Percentiles rank a stretch among this genome's conserved stretches.
Conservation (phyloP, 2,113 vertebrate species). For the Ctenomys sociabilis region DNA sequence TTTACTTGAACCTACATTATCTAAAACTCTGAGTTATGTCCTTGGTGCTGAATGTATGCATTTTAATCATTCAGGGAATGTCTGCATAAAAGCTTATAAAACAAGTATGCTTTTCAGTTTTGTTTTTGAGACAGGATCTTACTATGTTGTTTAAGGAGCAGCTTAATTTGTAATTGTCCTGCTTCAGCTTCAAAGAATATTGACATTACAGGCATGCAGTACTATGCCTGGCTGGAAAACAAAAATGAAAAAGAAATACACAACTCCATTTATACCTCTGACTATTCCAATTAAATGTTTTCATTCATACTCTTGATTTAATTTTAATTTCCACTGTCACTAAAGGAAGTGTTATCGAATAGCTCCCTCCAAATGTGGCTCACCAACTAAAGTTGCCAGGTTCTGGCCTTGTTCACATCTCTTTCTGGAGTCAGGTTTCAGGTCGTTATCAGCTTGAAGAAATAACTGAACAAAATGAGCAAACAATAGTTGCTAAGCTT, state of each 20-base stretch:
- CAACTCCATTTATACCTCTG: background rate
- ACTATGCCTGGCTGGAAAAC: background rate
- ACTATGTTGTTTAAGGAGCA: background rate
- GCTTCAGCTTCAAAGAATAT: background rate
- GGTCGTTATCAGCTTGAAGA: background rate
- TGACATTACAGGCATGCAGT: background rate
- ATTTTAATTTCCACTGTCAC: background rate
- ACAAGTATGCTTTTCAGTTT: background rate
- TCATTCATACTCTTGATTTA: background rate
- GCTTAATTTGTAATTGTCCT: background rate
- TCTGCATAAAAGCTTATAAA: background rate
- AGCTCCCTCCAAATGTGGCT: background rate
- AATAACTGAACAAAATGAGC: background rate
- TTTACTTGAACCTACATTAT: background rate
- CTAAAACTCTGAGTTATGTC: background rate
- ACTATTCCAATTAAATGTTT: background rate
- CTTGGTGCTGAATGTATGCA: background rate
- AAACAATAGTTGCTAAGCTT: background rate
- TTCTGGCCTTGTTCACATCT: background rate
- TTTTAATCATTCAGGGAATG: background rate
- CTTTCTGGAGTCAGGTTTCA: background rate
- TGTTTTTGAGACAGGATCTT: background rate
- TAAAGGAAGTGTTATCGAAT: background rate
- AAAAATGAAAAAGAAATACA: background rate
- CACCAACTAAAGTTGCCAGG: background rate